These are phyloP conservation scores for Salminus brasiliensis DNA, from an alignment of 2,113 vertebrate genomes.

Conservation along the genomic window DNA sequence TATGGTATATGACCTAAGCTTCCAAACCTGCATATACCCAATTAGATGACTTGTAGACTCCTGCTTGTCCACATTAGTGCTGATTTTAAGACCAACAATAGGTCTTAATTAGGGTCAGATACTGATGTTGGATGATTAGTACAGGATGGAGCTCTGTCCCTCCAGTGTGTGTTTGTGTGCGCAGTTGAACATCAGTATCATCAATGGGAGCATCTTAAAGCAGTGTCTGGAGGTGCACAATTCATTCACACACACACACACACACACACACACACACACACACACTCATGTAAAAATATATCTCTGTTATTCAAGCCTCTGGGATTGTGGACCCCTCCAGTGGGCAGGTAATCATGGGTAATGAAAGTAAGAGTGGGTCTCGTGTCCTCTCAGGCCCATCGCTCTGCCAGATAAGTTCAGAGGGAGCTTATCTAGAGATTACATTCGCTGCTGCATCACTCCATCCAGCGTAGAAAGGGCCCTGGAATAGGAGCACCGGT, in stretches of 20 bases:
- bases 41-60: not conserved
- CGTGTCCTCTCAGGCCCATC: conserved; percentile 26
- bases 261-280: conserved; percentile 12
- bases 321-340: conserved; percentile 27
- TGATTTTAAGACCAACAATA: not conserved
- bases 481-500: conserved; percentile 5
- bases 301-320: conserved; percentile 14
- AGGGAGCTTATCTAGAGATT: conserved; percentile 44
- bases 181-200: not conserved
- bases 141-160: too few relatives aligned
- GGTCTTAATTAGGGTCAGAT: not conserved
- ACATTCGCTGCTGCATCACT: conserved; percentile 34
- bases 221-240: not conserved
- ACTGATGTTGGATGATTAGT: not conserved
- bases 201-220: too few relatives aligned
- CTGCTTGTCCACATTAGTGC: not conserved
- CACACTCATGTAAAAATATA: not conserved
- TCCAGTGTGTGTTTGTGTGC: too few relatives aligned
- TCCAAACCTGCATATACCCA: not conserved
- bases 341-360: conserved; percentile 53
- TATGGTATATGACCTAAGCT: not conserved
- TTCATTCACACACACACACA: conserved; percentile 15
- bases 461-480: not conserved
- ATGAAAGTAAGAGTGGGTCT: conserved; percentile 48
- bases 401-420: conserved; percentile 54